Percentiles rank a stretch among this genome's conserved stretches.
These are phyloP conservation scores for Theristus sp. DNA, from an alignment of 2,888 invertebrate species.

Conservation along the genomic window DNA sequence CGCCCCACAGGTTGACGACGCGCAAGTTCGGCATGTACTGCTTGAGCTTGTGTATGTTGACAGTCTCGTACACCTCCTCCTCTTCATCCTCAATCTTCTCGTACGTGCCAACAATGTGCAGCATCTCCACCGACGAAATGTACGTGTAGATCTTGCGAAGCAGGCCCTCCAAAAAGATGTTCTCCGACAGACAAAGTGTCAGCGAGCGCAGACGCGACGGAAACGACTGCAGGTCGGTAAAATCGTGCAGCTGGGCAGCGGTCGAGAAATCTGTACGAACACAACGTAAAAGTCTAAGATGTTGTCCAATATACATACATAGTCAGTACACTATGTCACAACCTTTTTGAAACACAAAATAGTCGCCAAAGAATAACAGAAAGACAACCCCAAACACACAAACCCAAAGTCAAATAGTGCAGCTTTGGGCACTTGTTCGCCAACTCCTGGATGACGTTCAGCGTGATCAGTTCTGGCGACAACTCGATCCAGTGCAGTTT, in stretches of 20 bases:
- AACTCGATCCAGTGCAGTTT: conserved; percentile 74
- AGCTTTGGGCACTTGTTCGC: conserved; percentile 86
- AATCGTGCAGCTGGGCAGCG: conserved; percentile 97
- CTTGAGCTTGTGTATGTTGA: conserved; percentile 95
- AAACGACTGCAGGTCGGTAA: conserved; percentile 95
- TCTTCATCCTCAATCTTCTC: conserved; percentile 95
- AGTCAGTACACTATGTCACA: too few species aligned
- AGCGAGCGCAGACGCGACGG: conserved; percentile 86
- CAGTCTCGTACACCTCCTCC: conserved; percentile 95
- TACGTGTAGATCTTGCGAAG: conserved; percentile 99
- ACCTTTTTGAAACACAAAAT: too few species aligned
- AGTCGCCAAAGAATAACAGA: too few species aligned
- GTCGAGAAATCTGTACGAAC: conserved; percentile 85
- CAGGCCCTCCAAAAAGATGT: conserved; percentile 99
- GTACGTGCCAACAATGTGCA: conserved; percentile 89
- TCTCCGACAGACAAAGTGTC: conserved; percentile 90
- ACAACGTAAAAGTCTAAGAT: too few species aligned
- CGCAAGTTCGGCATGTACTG: conserved; percentile 89
- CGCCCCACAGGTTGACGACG: conserved; percentile 93
- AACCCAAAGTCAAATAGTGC: conserved; percentile 65
- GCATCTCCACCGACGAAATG: conserved; percentile 84
- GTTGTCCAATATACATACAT: too few species aligned
- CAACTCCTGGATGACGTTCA: conserved; percentile 84
- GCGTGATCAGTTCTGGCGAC: conserved; percentile 85
- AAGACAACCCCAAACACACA: too few species aligned